Base-by-base conservation (phyloP, 2,113 vertebrate species). In the Phalacrocorax aristotelis region DNA sequence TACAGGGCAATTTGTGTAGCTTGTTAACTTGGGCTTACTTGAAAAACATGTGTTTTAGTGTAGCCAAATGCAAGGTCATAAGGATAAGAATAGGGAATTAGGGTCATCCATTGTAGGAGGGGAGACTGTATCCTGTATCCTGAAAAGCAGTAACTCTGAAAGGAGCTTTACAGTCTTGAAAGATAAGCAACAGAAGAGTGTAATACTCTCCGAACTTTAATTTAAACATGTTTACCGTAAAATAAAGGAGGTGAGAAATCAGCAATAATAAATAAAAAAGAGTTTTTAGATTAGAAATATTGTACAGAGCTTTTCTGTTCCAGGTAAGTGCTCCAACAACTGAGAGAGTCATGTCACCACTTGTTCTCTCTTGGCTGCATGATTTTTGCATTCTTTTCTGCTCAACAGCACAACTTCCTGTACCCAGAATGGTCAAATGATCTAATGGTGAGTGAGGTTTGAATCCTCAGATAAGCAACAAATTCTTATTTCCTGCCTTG, bases 1-100 rank as follows among this genome's bases (percentile, higher is more conserved):
- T 95, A 97, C 61, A 72, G 83, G 83, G 86, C 57, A 95, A 92
- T 97, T 95, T 97, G 52, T 83, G 52, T 87, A 65, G 94, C 72
- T 97, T 89, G 92, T 95, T 97, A 97, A 95, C 88, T 57, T 79
- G 76, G 30, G 12, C n/a, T 97, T 21, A 68, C 40, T 61, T 94
- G 94, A 69, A 97, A 93, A 93, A 89, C 83, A 76, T 1, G 0
- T 1, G 0, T 84, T 97, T 97, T 97, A 97, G 89, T 92, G 91
- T 87, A 96, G 89, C 75, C 90, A 96, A 94, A 97, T 97, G 83
- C 94, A 92, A 97, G 93, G 94, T 91, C 91, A 65, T 84, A 94
- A 95, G 95, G 83, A 81, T 92, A 93, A 91, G 89, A 96, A 93
- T 79, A 95, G 74, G 49, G 80, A 95, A 89, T 95, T 92, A 92